These are phyloP conservation scores for Lacanobia oleracea DNA, from an alignment of 2,888 invertebrate genomes.

Conservation along the genomic window DNA sequence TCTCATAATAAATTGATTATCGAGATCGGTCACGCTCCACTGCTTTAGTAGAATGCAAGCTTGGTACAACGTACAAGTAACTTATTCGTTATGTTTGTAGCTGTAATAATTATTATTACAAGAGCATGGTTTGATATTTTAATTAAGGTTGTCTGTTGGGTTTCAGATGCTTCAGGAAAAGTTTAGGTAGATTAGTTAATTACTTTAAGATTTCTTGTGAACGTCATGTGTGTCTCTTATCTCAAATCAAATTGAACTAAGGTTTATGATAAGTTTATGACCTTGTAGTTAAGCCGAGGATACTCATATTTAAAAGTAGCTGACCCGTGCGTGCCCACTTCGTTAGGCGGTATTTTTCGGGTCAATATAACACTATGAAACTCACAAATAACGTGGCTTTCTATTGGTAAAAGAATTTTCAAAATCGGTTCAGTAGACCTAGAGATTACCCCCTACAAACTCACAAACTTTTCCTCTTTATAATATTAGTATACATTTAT, in stretches of 20 bases:
- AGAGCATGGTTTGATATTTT: conserved; percentile 38
- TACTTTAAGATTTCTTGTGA: conserved; percentile 11
- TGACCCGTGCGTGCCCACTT: too few species aligned
- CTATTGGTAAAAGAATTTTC: neutral
- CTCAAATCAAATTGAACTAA: neutral
- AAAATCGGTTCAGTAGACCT: too few species aligned
- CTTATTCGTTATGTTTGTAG: conserved; percentile 40
- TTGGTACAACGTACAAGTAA: conserved; percentile 21
- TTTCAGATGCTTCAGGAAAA: conserved; percentile 5
- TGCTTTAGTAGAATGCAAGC: conserved; percentile 47
- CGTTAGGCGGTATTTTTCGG: too few species aligned
- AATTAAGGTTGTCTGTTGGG: conserved; percentile 15
- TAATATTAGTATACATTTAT: neutral
- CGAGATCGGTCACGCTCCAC: conserved; percentile 49
- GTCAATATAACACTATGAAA: too few species aligned
- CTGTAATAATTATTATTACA: conserved; percentile 52
- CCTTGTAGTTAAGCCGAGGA: conserved; percentile 2
- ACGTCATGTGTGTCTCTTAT: neutral
- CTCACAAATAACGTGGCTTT: too few species aligned
- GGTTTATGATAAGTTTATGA: neutral
- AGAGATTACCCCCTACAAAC: too few species aligned
- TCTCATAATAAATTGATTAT: conserved; percentile 58
- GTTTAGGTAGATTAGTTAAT: conserved; percentile 20
- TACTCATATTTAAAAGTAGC: neutral
- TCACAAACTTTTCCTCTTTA: too few species aligned